Conservation (phyloP, 2,797 vertebrate genomes). For the Diplodus sargus region DNA sequence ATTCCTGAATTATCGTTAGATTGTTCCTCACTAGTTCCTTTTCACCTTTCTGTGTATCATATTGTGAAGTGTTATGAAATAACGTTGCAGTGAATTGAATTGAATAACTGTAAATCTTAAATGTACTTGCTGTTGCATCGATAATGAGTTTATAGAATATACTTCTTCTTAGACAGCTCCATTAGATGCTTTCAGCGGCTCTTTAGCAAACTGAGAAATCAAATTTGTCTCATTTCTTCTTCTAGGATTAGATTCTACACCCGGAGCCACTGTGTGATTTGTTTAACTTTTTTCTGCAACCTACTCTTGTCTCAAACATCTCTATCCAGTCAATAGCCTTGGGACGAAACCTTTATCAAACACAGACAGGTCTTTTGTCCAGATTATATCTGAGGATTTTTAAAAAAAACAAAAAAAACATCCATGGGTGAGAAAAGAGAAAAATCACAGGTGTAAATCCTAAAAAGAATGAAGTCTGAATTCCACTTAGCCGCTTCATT, state of each 20-base stretch:
- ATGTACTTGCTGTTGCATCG: background rate
- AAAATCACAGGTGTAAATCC: background rate
- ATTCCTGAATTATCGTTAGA: no score
- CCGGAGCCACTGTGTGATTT: background rate
- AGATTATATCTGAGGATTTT: background rate
- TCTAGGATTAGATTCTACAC: background rate
- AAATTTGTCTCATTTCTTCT: background rate
- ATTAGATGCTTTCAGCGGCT: background rate
- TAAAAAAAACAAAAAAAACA: background rate
- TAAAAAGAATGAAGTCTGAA: background rate
- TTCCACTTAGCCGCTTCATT: background rate
- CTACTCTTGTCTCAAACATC: background rate
- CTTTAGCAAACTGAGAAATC: background rate
- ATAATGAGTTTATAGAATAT: background rate
- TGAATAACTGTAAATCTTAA: background rate
- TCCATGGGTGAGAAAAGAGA: background rate
- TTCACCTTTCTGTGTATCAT: no score
- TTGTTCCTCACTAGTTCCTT: no score
- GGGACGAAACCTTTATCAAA: background rate
- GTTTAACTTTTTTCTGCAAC: constrained; percentile 7
- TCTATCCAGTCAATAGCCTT: background rate
- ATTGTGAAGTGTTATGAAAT: background rate
- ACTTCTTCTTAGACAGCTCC: background rate
- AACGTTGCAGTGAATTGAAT: background rate
- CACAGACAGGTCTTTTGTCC: background rate